A percentile compares a stretch with the other conserved stretches of the same genome.
These are phyloP conservation scores for Eriocheir sinensis DNA, from an alignment of 1,140 invertebrate genomes.

Conservation along the genomic window DNA sequence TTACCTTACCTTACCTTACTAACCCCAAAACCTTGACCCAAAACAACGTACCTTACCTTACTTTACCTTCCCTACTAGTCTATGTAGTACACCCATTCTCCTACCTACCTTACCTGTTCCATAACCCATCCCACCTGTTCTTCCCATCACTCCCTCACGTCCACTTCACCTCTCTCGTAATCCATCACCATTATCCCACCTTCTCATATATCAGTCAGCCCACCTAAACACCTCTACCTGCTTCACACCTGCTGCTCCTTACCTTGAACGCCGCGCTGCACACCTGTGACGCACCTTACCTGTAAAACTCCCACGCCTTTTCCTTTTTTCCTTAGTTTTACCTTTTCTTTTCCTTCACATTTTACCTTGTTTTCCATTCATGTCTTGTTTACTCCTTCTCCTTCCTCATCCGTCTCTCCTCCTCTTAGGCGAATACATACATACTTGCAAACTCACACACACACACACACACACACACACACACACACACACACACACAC, in stretches of 20 bases:
- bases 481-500: not conserved
- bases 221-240: not conserved
- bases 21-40: too few relatives aligned
- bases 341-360: not conserved
- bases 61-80: too few relatives aligned
- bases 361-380: too few relatives aligned
- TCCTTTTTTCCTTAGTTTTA: not conserved
- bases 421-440: too few relatives aligned
- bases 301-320: not conserved
- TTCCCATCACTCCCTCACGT: not conserved
- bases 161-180: not conserved
- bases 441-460: too few relatives aligned
- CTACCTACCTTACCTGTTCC: too few relatives aligned
- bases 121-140: too few relatives aligned
- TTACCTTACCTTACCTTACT: too few relatives aligned
- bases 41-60: too few relatives aligned
- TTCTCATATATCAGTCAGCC: not conserved
- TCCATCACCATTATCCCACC: not conserved
- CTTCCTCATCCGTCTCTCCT: not conserved
- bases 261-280: too few relatives aligned
- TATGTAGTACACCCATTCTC: too few relatives aligned
- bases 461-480: not conserved
- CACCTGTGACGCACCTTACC: too few relatives aligned
- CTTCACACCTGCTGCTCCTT: not conserved
- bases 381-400: not conserved